Conservation (phyloP, 2,888 invertebrate genomes). For the Ormia ochracea region DNA sequence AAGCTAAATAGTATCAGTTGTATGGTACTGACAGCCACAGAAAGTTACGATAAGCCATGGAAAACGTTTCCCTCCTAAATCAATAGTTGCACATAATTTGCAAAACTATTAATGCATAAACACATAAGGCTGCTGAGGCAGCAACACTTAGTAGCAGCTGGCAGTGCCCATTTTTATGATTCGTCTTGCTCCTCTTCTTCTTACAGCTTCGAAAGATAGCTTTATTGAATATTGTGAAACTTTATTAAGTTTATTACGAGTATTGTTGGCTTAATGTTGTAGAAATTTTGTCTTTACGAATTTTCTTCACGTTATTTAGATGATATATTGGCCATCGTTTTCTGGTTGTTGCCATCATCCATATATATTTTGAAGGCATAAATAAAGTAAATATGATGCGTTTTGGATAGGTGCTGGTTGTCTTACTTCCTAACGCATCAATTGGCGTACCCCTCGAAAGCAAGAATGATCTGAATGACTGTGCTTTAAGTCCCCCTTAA, state of each 20-base stretch:
- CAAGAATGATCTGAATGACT: too few relatives aligned
- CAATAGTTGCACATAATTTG: slow-evolving; percentile 39
- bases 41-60: not conserved
- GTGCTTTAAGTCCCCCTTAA: too few relatives aligned
- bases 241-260: not conserved
- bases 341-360: too few relatives aligned
- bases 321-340: too few relatives aligned
- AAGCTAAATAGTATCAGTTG: not conserved
- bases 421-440: too few relatives aligned
- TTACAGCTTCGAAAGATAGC: slow-evolving; percentile 41
- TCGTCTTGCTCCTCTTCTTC: not conserved
- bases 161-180: not conserved
- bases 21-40: not conserved
- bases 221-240: slow-evolving; percentile 45
- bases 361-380: too few relatives aligned
- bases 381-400: too few relatives aligned
- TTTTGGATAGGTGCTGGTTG: too few relatives aligned
- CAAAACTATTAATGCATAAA: slow-evolving; percentile 6
- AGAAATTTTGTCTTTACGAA: not conserved
- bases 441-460: too few relatives aligned
- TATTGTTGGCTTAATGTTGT: slow-evolving; percentile 1
- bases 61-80: slow-evolving; percentile 31
- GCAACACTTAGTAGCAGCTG: slow-evolving; percentile 2
- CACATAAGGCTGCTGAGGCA: not conserved
- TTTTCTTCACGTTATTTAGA: too few relatives aligned